Percentiles rank a stretch among this genome's conserved stretches.
Conservation (phyloP, 2,888 invertebrate species). For the Beris chalybata region DNA sequence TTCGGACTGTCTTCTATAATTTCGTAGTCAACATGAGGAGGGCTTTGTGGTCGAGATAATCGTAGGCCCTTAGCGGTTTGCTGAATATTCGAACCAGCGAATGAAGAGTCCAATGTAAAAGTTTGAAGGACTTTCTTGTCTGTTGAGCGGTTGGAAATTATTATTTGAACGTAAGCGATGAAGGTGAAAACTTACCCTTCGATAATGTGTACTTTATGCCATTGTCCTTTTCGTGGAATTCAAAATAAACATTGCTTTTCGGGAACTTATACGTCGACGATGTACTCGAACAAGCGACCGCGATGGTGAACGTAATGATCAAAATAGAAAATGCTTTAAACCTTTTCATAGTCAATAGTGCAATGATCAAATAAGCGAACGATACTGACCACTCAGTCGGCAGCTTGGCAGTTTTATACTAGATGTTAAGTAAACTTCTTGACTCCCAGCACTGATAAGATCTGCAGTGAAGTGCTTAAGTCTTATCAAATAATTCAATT, state of each 20-base stretch:
- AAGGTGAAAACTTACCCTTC: conserved; percentile 8
- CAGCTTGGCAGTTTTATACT: no score
- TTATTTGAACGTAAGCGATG: neutral
- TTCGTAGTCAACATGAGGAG: neutral
- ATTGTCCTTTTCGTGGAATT: neutral
- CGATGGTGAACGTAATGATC: no score
- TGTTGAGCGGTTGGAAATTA: neutral
- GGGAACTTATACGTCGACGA: conserved; percentile 4
- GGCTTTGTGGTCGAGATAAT: neutral
- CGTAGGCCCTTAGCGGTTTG: conserved; percentile 15
- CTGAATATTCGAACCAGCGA: neutral
- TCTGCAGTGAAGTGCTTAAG: no score
- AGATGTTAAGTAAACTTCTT: no score
- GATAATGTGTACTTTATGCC: conserved; percentile 14
- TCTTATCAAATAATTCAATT: no score
- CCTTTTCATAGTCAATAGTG: no score
- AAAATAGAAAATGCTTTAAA: no score
- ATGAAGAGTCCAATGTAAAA: conserved; percentile 15
- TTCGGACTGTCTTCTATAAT: conserved; percentile 17
- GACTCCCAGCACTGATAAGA: no score
- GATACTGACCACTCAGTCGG: no score
- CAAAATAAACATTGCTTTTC: conserved; percentile 4
- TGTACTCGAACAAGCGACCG: neutral
- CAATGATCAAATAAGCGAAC: no score
- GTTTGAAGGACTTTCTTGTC: conserved; percentile 24